Evolutionary conservation across 2,113 vertebrate genomes (phyloP), one percentile per base, ranked within the genome.

Genomic region (Oxygymnocypris stewartii): DNA sequence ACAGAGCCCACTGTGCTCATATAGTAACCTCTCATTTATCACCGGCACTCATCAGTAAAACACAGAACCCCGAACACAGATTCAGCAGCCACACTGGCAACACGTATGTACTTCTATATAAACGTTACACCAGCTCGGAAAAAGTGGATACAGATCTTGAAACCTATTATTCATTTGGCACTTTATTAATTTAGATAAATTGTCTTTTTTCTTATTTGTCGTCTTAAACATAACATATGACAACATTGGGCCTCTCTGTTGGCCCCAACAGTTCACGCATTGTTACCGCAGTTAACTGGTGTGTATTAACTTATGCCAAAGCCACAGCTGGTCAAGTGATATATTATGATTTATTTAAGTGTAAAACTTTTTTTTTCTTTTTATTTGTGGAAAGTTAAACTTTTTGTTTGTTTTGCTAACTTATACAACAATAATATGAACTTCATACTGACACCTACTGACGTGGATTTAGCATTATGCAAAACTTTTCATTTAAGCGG

Each of bases 21-120:
- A 84, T 35, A 13, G 14, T 47, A 40, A 54, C 57, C 73, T 47
- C 18, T 65, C 76, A 77, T 89, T 80, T 69, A 71, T 85, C 54
- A 84, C 28, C 8, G 11, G 74, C 40, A n/a, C 18, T 74, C 65
- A 81, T 81, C 67, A 23, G 42, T 42, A 28, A 73, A 40, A 42
- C 28, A 63, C 12, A 14, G 28, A 78, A 84, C 82, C 6, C 42
- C 67, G 61, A 42, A 42, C 47, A 42, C 0, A 28, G 2, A 71
- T 73, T 54, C 20, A 75, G 23, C 51, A 37, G 63, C 28, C 77
- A 31, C 61, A 40, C 42, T 20, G 12, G 28, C 79, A 25, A 25
- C 20, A 0, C 4, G 0, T 63, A 80, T 80, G 16, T 77, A 13
- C 40, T 82, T 35, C 16, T n/a, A 80, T 6, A 73, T 25, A 20